A percentile compares a stretch with the other conserved stretches of the same genome.
Conservation (phyloP, 1,140 invertebrate species). For the Leguminivora glycinivorella region DNA sequence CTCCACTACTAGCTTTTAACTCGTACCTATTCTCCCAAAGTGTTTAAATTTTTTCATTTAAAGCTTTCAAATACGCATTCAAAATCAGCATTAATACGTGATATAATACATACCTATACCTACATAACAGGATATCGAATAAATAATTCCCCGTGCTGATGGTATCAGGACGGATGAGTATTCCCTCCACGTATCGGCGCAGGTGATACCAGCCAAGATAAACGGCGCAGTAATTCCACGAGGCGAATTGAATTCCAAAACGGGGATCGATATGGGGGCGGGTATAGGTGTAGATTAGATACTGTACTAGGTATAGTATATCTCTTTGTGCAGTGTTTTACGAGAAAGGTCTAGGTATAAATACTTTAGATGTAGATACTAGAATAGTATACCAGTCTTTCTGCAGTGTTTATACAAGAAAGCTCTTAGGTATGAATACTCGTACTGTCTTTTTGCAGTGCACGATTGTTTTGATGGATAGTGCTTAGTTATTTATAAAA, state of each 20-base stretch:
- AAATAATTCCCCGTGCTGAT: constrained; percentile 19
- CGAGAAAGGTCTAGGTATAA: no score
- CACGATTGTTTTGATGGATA: no score
- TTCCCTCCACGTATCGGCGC: constrained; percentile 55
- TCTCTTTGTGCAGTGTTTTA: background rate
- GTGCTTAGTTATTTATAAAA: no score
- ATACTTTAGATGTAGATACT: no score
- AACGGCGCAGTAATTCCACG: constrained; percentile 67
- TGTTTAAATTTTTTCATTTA: background rate
- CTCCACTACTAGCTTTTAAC: no score
- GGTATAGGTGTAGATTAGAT: no score
- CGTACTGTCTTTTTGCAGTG: no score
- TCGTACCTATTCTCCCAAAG: no score
- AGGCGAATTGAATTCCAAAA: constrained; percentile 77
- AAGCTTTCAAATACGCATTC: background rate
- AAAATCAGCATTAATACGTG: background rate
- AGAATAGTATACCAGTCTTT: no score
- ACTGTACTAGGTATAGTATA: background rate
- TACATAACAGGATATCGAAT: background rate
- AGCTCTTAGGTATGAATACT: no score
- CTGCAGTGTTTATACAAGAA: background rate
- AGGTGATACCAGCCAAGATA: constrained; percentile 65
- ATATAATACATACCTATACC: no score
- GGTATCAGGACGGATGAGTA: background rate
- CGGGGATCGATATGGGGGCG: constrained; percentile 56